These are phyloP conservation scores for Platycnemis pennipes DNA, from an alignment of 2,888 invertebrate genomes.

Conservation along the genomic window DNA sequence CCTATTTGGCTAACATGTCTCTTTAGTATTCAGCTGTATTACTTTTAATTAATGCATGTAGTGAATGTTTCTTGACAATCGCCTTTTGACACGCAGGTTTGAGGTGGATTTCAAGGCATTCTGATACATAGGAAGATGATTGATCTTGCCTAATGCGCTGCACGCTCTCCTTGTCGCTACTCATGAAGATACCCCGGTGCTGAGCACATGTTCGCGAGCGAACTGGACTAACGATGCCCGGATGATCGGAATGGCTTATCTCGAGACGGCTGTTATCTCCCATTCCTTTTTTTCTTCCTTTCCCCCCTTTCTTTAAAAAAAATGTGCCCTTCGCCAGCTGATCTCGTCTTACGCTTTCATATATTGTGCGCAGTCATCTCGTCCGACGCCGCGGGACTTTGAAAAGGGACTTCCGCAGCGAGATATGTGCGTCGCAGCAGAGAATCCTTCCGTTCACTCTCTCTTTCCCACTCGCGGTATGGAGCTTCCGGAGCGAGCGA, in stretches of 20 bases:
- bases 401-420: not conserved
- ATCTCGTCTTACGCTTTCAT: not conserved
- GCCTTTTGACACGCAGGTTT: no score
- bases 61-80: no score
- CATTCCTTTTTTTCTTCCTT: not conserved
- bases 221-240: not conserved
- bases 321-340: constrained; percentile 1
- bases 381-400: not conserved
- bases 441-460: not conserved
- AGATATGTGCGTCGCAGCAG: constrained; percentile 2
- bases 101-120: no score
- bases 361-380: not conserved
- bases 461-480: not conserved
- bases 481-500: not conserved
- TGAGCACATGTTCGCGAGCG: no score
- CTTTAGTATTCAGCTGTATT: no score
- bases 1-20: no score
- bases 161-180: no score
- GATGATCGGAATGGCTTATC: not conserved
- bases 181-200: no score
- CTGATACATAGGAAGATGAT: no score
- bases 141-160: not conserved
- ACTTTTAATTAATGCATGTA: no score
- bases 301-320: not conserved
- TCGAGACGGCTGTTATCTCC: not conserved